These are phyloP conservation scores for Macrotus californicus DNA, from an alignment of 2,113 vertebrate genomes.

Conservation along the genomic window DNA sequence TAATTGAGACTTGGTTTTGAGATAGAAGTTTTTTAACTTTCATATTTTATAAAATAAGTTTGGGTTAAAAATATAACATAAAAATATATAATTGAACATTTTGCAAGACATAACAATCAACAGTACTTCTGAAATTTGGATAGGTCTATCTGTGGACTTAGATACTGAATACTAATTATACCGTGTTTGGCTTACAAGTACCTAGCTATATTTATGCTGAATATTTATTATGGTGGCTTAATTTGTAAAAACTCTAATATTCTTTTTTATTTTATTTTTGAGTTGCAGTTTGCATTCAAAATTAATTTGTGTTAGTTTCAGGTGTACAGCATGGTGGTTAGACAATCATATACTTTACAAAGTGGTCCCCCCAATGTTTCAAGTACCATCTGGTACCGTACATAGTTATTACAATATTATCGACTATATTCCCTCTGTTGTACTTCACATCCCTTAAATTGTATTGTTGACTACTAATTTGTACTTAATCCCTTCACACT, in stretches of 20 bases:
- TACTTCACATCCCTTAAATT: neutral
- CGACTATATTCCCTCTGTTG: neutral
- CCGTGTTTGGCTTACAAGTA: neutral
- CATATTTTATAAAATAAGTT: neutral
- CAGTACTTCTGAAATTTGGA: neutral
- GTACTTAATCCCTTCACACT: neutral
- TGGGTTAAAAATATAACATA: neutral
- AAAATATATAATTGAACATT: neutral
- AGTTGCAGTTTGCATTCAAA: neutral
- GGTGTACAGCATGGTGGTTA: neutral
- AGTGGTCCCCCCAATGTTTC: too few species aligned
- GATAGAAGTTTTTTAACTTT: too few species aligned
- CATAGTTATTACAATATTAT: neutral
- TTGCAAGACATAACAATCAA: neutral
- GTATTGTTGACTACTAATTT: neutral
- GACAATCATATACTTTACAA: neutral
- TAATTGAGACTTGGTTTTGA: constrained; percentile 2
- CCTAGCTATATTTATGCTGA: neutral
- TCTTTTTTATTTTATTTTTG: neutral
- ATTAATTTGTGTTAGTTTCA: neutral
- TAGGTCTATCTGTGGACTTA: neutral
- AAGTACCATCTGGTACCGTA: neutral
- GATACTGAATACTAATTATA: neutral
- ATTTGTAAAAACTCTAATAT: neutral
- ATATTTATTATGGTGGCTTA: neutral